Conservation (phyloP, 2,888 invertebrate genomes). For the Luperina testacea region DNA sequence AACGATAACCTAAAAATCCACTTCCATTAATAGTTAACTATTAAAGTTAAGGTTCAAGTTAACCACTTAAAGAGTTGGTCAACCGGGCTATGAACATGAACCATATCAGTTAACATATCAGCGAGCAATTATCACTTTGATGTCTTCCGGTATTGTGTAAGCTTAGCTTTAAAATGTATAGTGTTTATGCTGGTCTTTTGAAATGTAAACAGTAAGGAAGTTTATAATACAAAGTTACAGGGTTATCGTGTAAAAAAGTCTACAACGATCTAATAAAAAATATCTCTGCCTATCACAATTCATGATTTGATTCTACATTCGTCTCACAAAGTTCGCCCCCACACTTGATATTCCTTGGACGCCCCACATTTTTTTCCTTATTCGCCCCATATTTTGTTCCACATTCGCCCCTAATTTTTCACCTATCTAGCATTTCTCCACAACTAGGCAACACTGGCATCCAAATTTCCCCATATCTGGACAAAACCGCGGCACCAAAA, state of each 20-base stretch:
- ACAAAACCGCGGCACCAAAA: not conserved
- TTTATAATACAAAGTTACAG: not conserved
- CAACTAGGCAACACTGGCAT: no score
- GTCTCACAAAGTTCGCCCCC: not conserved
- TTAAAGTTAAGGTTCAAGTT: slow-evolving; percentile 32
- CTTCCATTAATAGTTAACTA: slow-evolving; percentile 18
- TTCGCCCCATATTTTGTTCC: not conserved
- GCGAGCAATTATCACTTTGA: slow-evolving; percentile 48
- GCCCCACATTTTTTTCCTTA: not conserved
- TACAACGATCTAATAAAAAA: not conserved
- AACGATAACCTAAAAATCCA: slow-evolving; percentile 10
- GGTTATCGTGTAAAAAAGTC: not conserved
- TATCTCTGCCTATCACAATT: not conserved
- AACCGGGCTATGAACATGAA: slow-evolving; percentile 38
- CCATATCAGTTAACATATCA: slow-evolving; percentile 52
- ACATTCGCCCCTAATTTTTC: not conserved
- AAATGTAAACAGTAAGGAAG: not conserved
- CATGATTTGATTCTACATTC: not conserved
- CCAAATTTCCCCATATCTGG: no score
- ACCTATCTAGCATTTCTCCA: not conserved
- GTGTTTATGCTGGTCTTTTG: not conserved
- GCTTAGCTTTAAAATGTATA: slow-evolving; percentile 1
- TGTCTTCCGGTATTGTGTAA: slow-evolving; percentile 59
- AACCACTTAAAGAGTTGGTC: slow-evolving; percentile 39
- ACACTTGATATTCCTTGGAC: not conserved